Evolutionary conservation across 2,113 vertebrate genomes (phyloP).

Genomic region (Apeltes quadracus): DNA sequence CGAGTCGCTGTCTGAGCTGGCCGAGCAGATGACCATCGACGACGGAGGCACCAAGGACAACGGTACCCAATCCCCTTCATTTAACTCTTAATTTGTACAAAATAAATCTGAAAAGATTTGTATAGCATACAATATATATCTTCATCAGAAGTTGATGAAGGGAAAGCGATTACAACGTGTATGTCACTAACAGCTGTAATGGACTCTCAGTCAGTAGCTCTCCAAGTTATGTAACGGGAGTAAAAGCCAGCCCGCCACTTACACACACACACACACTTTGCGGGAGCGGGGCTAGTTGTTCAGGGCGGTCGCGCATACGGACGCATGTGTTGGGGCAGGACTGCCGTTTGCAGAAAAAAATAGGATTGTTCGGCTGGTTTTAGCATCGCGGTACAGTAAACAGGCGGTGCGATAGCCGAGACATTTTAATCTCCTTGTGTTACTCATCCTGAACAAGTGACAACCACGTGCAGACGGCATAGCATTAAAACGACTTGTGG

Average conservation of each 20-base stretch:
- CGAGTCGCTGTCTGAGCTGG: constrained; percentile 95
- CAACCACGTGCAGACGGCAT: constrained; percentile 17
- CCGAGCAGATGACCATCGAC: constrained; percentile 99
- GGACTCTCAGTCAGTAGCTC: constrained; percentile 31
- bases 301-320: too few species aligned
- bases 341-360: too few species aligned
- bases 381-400: not conserved
- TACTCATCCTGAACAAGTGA: constrained; percentile 4
- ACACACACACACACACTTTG: not conserved
- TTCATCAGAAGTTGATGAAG: constrained; percentile 24
- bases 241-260: constrained; percentile 3
- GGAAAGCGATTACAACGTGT: constrained; percentile 11
- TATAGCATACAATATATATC: not conserved
- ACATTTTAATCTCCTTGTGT: not conserved
- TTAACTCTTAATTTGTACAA: not conserved
- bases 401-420: too few species aligned
- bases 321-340: too few species aligned
- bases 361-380: not conserved
- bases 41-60: constrained; percentile 97
- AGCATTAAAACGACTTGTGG: constrained; percentile 1
- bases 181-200: constrained; percentile 47
- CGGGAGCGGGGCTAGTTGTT: too few species aligned
- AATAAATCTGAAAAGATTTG: not conserved
- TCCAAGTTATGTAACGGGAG: constrained; percentile 57
- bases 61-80: constrained; percentile 61